Conservation (phyloP, 2,888 invertebrate genomes). For the Oscheius sp. region DNA sequence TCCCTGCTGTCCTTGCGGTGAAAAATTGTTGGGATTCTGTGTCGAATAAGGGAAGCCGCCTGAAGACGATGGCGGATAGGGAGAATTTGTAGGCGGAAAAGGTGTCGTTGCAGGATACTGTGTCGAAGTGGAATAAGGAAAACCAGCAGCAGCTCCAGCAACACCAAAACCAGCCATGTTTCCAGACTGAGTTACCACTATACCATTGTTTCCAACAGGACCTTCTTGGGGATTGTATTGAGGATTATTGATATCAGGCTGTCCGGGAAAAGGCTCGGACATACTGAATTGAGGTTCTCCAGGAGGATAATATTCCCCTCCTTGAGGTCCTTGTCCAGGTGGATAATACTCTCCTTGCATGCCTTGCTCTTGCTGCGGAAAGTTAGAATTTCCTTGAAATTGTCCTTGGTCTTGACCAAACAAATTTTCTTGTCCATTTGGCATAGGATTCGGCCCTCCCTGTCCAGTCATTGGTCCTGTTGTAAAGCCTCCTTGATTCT, state of each 20-base stretch:
- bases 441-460: conserved; percentile 1
- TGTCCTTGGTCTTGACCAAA: conserved; percentile 8
- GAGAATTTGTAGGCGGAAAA: conserved; percentile 8
- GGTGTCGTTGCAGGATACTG: conserved; percentile 14
- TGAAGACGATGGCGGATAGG: not conserved
- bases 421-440: conserved; percentile 10
- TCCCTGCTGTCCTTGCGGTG: not conserved
- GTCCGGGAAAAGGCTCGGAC: no score
- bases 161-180: not conserved
- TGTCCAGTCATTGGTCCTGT: conserved; percentile 4
- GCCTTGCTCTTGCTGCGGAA: no score
- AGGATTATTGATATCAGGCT: no score
- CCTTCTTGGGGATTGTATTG: not conserved
- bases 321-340: conserved; percentile 6
- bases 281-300: not conserved
- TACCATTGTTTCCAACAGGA: conserved; percentile 12
- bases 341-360: not conserved
- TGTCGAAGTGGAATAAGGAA: conserved; percentile 13
- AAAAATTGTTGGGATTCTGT: conserved; percentile 14
- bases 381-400: conserved; percentile 3
- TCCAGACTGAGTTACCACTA: not conserved
- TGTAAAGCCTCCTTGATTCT: conserved; percentile 4
- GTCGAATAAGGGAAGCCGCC: conserved; percentile 20
- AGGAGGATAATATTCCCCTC: not conserved
- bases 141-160: conserved; percentile 12